A percentile compares a stretch with the other conserved stretches of the same genome.
Evolutionary conservation across 2,888 invertebrate genomes (phyloP).

Genomic region (Cephus pulcher): DNA sequence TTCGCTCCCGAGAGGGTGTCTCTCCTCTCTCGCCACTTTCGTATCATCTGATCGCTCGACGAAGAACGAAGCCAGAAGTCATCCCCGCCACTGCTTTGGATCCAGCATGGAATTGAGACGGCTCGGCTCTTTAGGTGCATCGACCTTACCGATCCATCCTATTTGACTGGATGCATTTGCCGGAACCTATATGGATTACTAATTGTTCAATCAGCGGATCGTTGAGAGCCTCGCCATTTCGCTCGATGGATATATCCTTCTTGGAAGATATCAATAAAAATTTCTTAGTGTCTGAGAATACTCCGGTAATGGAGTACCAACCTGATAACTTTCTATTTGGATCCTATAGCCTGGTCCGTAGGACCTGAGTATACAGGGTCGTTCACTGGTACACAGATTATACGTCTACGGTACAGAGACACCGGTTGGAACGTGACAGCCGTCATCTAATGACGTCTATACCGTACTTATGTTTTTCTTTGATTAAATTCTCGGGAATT

Average conservation of each 20-base stretch:
- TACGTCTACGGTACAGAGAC: not conserved
- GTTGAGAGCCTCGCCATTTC: not conserved
- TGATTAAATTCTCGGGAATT: not conserved
- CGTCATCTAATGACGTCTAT: not conserved
- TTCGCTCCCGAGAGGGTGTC: conserved; percentile 15
- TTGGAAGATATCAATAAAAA: not conserved
- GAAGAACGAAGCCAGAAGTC: not conserved
- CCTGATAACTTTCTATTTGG: not conserved
- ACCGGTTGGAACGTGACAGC: not conserved
- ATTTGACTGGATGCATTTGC: not conserved
- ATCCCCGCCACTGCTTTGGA: not conserved
- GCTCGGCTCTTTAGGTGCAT: not conserved
- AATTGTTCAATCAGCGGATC: not conserved
- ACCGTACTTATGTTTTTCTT: not conserved
- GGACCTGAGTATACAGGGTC: not conserved
- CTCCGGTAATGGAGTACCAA: not conserved
- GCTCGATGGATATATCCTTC: not conserved
- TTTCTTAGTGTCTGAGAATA: not conserved
- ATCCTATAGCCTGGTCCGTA: not conserved
- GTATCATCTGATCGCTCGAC: not conserved
- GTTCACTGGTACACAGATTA: not conserved
- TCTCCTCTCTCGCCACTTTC: not conserved
- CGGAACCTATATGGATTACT: not conserved
- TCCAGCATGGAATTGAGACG: not conserved
- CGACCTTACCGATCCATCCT: not conserved